These are phyloP conservation scores for Prionailurus bengalensis DNA, from an alignment of 2,113 vertebrate genomes.

Conservation along the genomic window DNA sequence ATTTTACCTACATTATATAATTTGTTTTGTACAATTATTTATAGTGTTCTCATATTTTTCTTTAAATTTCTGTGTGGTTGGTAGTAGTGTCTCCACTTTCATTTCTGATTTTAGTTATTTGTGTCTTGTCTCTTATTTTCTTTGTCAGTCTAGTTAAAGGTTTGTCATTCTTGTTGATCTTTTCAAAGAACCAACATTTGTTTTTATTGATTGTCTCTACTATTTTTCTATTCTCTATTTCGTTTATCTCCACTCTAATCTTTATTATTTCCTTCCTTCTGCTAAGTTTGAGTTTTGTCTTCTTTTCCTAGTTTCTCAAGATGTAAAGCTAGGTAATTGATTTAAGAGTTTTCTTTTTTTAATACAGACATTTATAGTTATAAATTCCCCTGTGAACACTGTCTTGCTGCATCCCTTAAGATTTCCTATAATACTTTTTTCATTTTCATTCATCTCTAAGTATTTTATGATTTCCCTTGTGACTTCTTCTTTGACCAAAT, in stretches of 20 bases:
- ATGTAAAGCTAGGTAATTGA: background rate
- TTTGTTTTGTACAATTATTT: background rate
- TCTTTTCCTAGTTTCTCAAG: background rate
- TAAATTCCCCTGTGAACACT: background rate
- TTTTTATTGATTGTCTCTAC: background rate
- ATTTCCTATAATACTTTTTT: background rate
- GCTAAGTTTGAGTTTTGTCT: background rate
- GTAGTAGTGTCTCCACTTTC: background rate
- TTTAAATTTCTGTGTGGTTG: background rate
- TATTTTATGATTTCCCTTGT: background rate
- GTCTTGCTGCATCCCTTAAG: background rate
- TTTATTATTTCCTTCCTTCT: constrained; percentile 1
- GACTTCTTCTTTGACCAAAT: background rate
- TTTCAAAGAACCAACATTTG: background rate
- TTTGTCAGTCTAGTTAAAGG: background rate
- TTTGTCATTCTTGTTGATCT: background rate
- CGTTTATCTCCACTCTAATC: background rate
- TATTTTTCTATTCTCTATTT: background rate
- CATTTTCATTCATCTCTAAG: background rate
- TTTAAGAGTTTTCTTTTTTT: background rate
- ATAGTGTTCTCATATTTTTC: background rate
- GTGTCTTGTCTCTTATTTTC: background rate
- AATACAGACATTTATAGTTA: background rate
- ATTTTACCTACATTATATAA: background rate
- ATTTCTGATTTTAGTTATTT: background rate